These are phyloP conservation scores for Muscidifurax raptorellus DNA, from an alignment of 1,140 invertebrate genomes.

Conservation along the genomic window DNA sequence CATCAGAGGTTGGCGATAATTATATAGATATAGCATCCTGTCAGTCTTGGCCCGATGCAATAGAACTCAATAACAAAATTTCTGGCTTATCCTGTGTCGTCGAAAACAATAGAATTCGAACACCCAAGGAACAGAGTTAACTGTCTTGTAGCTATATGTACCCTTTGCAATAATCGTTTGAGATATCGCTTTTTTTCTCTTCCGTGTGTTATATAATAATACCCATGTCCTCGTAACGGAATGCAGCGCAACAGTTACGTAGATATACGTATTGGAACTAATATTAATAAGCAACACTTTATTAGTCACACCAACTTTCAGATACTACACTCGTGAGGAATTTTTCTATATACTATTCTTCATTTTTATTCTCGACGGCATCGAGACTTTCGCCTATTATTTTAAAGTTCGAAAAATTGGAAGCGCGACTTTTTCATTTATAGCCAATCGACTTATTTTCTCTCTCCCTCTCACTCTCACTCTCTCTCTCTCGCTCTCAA, in stretches of 20 bases:
- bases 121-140: too few relatives aligned
- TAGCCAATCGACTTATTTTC: conserved; percentile 45
- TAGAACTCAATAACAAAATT: neutral
- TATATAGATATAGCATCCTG: neutral
- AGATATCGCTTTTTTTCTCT: neutral
- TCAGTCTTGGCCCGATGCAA: conserved; percentile 24
- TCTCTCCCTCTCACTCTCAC: conserved; percentile 5
- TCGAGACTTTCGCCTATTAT: neutral
- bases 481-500: neutral
- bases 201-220: neutral
- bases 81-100: neutral
- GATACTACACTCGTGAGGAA: conserved; percentile 17
- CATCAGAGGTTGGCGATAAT: neutral
- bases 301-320: conserved; percentile 42
- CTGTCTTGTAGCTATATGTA: neutral
- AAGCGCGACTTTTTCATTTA: conserved; percentile 45
- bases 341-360: conserved; percentile 17
- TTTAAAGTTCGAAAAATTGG: conserved; percentile 44
- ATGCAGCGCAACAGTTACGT: neutral
- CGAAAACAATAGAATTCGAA: neutral
- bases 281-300: conserved; percentile 45
- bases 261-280: conserved; percentile 11
- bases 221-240: neutral
- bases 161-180: neutral
- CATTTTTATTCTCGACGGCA: conserved; percentile 23